phyloP scores from a whole-genome alignment of 2,113 vertebrate genomes.

The Mugil cephalus region DNA sequence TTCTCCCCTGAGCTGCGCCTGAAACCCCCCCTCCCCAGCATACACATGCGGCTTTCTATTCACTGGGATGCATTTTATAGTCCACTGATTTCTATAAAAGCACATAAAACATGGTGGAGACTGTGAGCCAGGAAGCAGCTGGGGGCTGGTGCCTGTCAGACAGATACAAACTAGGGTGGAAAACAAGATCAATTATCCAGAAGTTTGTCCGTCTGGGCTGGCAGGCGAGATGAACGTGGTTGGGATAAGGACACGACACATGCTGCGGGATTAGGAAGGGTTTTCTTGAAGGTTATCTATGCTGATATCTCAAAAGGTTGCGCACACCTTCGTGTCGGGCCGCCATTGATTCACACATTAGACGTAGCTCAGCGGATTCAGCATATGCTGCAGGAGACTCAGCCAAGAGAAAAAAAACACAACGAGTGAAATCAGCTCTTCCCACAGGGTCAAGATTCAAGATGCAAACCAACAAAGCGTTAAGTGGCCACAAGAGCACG shows the following conservation, averaged over 20 bases:
- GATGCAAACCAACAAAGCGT: constrained; percentile 22
- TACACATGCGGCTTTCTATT: constrained; percentile 25
- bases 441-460: constrained; percentile 27
- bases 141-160: constrained; percentile 43
- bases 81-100: constrained; percentile 33
- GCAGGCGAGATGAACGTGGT: constrained; percentile 66
- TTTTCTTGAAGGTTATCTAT: constrained; percentile 70
- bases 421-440: constrained; percentile 26
- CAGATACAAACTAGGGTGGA: constrained; percentile 42
- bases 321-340: constrained; percentile 42
- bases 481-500: constrained; percentile 6
- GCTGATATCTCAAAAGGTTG: constrained; percentile 65
- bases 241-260: constrained; percentile 56
- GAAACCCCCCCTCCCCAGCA: constrained; percentile 3
- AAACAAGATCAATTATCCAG: constrained; percentile 70
- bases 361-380: constrained; percentile 50
- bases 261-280: constrained; percentile 58
- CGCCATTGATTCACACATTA: constrained; percentile 61
- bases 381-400: constrained; percentile 48
- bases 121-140: constrained; percentile 33
- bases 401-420: constrained; percentile 23
- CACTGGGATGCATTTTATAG: constrained; percentile 45
- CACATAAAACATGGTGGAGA: constrained; percentile 36
- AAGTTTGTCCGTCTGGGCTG: constrained; percentile 62
- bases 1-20: constrained; percentile 3